These are phyloP conservation scores for Gopherus flavomarginatus DNA, from an alignment of 2,113 vertebrate genomes.

Conservation along the genomic window DNA sequence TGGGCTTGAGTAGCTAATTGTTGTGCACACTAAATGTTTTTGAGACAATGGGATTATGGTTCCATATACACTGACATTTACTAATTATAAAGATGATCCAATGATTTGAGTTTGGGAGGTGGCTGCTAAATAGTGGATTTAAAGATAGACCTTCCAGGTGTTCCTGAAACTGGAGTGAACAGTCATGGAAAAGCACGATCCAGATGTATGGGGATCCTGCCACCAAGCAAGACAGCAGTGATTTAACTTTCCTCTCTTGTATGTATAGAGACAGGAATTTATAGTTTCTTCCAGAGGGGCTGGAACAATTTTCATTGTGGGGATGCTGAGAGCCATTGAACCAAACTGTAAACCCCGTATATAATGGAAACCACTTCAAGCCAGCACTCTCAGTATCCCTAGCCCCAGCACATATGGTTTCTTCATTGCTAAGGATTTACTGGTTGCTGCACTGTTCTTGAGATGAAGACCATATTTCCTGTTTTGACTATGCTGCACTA, in stretches of 20 bases:
- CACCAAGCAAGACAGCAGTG: constrained; percentile 49
- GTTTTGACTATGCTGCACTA: not conserved
- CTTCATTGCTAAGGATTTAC: constrained; percentile 64
- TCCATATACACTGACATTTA: not conserved
- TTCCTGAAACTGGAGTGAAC: constrained; percentile 28
- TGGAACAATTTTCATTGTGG: no score
- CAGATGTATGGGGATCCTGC: constrained; percentile 32
- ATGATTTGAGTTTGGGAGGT: not conserved
- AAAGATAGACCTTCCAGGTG: constrained; percentile 43
- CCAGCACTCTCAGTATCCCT: no score
- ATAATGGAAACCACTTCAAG: no score
- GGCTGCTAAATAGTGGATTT: constrained; percentile 33
- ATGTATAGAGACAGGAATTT: constrained; percentile 47
- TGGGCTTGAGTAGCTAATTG: rapidly evolving
- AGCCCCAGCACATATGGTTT: constrained; percentile 36
- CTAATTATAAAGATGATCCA: not conserved
- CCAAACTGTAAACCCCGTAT: no score
- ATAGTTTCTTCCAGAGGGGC: constrained; percentile 32
- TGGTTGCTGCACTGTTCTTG: constrained; percentile 27
- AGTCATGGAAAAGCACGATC: constrained; percentile 11
- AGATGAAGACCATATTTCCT: constrained; percentile 44
- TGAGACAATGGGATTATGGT: not conserved
- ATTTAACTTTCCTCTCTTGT: constrained; percentile 50
- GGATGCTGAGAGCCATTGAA: no score
- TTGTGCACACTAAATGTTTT: not conserved